These are phyloP conservation scores for Cygnus buccinator DNA, from an alignment of 2,113 vertebrate species.

Conservation along the genomic window DNA sequence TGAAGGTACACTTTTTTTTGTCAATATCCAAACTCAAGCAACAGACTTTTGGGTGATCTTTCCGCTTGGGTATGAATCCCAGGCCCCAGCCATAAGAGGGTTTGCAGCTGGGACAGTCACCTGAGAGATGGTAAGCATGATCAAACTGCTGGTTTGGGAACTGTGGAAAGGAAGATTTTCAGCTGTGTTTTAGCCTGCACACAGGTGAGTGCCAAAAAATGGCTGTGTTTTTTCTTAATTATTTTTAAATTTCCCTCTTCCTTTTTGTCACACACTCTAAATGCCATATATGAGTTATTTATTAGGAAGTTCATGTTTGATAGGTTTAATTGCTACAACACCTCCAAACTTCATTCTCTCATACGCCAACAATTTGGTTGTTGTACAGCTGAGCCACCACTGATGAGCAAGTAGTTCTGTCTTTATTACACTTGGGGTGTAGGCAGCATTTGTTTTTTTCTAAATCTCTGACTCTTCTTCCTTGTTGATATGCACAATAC, in stretches of 20 bases:
- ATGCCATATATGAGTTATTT: not conserved
- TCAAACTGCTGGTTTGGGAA: not conserved
- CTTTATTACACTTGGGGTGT: not conserved
- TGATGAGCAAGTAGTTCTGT: not conserved
- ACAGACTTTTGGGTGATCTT: not conserved
- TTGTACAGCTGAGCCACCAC: not conserved
- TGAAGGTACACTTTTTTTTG: not conserved
- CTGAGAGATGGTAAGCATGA: fast-evolving
- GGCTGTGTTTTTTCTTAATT: not conserved
- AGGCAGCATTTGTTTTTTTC: not conserved
- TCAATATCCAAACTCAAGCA: not conserved
- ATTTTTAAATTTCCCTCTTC: not conserved
- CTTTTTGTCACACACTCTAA: not conserved
- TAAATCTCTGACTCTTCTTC: not conserved
- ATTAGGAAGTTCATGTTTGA: not conserved
- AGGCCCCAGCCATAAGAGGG: not conserved
- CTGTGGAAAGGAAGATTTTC: not conserved
- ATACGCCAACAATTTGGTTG: not conserved
- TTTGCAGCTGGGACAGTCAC: not conserved
- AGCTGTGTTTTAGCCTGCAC: fast-evolving
- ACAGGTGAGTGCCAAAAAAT: fast-evolving
- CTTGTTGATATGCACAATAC: not conserved
- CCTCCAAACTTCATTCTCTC: not conserved
- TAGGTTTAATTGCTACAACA: not conserved
- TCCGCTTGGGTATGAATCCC: not conserved